Percentiles rank a stretch among this genome's conserved stretches.
Conservation (phyloP, 2,113 vertebrate genomes). For the Scopus umbretta region DNA sequence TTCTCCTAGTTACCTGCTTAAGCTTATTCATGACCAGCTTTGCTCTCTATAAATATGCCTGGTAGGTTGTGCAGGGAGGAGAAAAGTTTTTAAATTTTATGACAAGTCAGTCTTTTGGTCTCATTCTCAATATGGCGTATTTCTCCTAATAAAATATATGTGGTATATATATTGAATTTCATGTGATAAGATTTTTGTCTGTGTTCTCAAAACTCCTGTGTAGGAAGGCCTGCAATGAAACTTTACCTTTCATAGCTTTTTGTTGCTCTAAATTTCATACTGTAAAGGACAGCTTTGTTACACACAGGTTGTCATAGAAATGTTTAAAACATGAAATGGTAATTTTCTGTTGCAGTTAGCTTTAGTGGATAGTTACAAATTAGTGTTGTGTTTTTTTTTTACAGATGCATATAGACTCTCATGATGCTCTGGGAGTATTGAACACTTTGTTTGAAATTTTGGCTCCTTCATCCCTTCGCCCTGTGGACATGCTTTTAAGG, state of each 20-base stretch:
- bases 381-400: background rate
- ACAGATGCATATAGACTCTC: conserved; percentile 96
- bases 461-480: conserved; percentile 93
- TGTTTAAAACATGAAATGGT: background rate
- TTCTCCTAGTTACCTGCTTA: background rate
- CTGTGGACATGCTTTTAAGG: conserved; percentile 96
- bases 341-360: background rate
- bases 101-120: background rate
- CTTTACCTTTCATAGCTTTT: background rate
- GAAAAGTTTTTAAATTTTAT: background rate
- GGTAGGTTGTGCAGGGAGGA: background rate
- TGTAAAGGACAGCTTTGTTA: background rate
- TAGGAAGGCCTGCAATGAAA: background rate
- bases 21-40: background rate
- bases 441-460: conserved; percentile 96
- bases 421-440: conserved; percentile 91
- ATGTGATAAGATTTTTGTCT: background rate
- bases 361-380: background rate
- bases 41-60: background rate
- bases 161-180: background rate
- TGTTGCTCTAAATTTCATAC: background rate
- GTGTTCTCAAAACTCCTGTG: background rate
- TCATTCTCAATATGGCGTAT: background rate
- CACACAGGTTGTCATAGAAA: background rate
- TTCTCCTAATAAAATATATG: background rate